Evolutionary conservation across 2,888 invertebrate species (phyloP), one percentile per base, ranked within the genome.

Genomic region (Keiferia lycopersicella): DNA sequence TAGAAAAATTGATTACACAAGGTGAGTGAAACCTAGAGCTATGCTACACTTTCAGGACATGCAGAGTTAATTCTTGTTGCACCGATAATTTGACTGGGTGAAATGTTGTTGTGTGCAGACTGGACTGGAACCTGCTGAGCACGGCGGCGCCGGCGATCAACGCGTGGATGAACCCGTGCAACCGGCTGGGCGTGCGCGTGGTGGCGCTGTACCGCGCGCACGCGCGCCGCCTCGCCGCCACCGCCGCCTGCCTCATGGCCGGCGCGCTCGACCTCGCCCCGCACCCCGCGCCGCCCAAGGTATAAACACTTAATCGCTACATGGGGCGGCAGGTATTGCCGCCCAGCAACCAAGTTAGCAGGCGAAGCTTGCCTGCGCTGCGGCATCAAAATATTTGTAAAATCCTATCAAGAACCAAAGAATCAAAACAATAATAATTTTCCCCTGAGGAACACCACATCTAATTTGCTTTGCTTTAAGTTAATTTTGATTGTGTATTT

Each of bases 81-180:
- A n/a, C n/a, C n/a, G n/a, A n/a, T n/a, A n/a, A n/a, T n/a, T n/a
- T n/a, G n/a, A n/a, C n/a, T n/a, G n/a, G n/a, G n/a, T n/a, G n/a
- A n/a, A n/a, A n/a, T n/a, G n/a, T n/a, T 50, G 18, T 71, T 8
- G 78, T 95, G 8, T 26, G 51, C 51, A 53, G 53, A 53, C 90
- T 98, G 75, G 98, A 99, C 86, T 99, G 99, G 98, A 99, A 99
- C 89, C 90, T 99, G 64, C 87, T 99, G 62, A 98, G 98, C 80
- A 98, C 98, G 1, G 98, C 98, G 7, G 98, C 98, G 0, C 98
- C 99, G 0, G 98, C 98, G 0, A 98, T 99, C 73, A 98, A 98
- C 79, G 98, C 98, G 0, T 99, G 99, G 99, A 96, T 99, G 95
- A 98, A 98, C 92, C 98, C 98, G 0, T 95, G 96, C 83, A 98